A percentile compares a stretch with the other conserved stretches of the same genome.
Evolutionary conservation across 2,797 vertebrate genomes (phyloP).

Genomic region (Lepidocolaptes lacrymiger): DNA sequence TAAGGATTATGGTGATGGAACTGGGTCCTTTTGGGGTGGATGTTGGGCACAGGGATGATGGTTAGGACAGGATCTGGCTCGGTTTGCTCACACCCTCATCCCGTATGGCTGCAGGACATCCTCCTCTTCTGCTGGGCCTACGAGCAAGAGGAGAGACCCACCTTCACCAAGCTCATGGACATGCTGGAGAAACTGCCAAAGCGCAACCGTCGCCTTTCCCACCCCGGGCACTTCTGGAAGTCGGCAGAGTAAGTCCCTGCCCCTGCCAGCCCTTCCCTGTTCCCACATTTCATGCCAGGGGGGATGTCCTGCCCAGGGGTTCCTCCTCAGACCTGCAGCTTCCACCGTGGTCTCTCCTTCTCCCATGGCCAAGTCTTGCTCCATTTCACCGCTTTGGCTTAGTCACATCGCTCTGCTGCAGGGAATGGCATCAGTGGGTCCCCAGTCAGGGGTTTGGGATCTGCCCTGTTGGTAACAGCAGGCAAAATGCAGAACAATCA

Average conservation of each 20-base stretch:
- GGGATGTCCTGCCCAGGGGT: rapidly evolving
- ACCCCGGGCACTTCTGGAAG: slow-evolving; percentile 99
- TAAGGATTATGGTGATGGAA: background rate
- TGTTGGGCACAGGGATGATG: rapidly evolving
- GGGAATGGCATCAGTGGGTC: background rate
- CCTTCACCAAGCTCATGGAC: slow-evolving; percentile 98
- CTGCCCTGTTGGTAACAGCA: background rate
- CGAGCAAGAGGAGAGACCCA: slow-evolving; percentile 94
- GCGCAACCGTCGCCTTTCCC: slow-evolving; percentile 97
- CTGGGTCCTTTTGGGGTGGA: rapidly evolving
- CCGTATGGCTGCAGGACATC: slow-evolving; percentile 85
- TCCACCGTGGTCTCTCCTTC: background rate
- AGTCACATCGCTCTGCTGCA: background rate
- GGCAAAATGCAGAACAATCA: background rate
- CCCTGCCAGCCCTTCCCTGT: rapidly evolving
- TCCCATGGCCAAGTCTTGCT: background rate
- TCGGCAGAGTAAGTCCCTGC: slow-evolving; percentile 93
- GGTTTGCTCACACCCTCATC: rapidly evolving
- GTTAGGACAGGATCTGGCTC: too few relatives aligned
- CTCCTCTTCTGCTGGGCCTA: slow-evolving; percentile 96
- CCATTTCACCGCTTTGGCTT: rapidly evolving
- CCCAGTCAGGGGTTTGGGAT: background rate
- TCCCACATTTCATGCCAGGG: background rate
- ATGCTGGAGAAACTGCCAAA: slow-evolving; percentile 99
- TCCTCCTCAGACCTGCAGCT: background rate